phyloP scores from a whole-genome alignment of 92 coral and sea anemone species.

The Zoanthus solanderi region DNA sequence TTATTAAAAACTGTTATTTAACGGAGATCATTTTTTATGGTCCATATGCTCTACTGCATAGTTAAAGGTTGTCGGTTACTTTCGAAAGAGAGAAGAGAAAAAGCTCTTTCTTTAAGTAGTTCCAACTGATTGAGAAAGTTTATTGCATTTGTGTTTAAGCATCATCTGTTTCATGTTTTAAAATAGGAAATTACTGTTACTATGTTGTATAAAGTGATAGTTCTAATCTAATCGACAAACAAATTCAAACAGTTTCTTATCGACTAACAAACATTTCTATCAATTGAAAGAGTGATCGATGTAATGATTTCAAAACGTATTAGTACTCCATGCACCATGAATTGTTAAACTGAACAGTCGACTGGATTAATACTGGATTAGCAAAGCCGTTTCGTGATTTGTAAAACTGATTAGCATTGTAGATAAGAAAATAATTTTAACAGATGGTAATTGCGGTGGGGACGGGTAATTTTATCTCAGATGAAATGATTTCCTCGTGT shows the following conservation, averaged over 20 bases:
- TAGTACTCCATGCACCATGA: constrained; percentile 4
- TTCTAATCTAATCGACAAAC: constrained; percentile 24
- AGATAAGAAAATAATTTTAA: constrained; percentile 39
- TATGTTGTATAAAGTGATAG: neutral
- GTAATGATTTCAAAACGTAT: constrained; percentile 15
- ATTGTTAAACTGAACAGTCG: constrained; percentile 17
- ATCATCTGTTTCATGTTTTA: neutral
- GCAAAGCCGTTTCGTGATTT: constrained; percentile 35
- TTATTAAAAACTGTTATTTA: too few species aligned
- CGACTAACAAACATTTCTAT: constrained; percentile 34
- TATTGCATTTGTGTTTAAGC: too few species aligned
- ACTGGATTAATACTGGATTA: constrained; percentile 47
- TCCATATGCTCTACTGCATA: too few species aligned
- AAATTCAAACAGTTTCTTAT: constrained; percentile 12
- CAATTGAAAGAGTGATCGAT: neutral
- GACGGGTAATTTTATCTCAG: constrained; percentile 34
- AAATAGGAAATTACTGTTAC: neutral
- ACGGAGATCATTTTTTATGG: too few species aligned
- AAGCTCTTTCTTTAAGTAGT: too few species aligned
- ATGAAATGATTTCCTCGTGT: constrained; percentile 37
- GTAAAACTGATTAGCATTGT: constrained; percentile 30
- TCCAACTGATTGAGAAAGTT: too few species aligned
- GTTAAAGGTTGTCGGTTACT: too few species aligned
- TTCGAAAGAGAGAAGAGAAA: too few species aligned
- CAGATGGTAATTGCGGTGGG: constrained; percentile 45